Percentiles rank a stretch among this genome's conserved stretches.
Evolutionary conservation across 2,888 invertebrate species (phyloP).

Genomic region (Eristalinus aeneus): DNA sequence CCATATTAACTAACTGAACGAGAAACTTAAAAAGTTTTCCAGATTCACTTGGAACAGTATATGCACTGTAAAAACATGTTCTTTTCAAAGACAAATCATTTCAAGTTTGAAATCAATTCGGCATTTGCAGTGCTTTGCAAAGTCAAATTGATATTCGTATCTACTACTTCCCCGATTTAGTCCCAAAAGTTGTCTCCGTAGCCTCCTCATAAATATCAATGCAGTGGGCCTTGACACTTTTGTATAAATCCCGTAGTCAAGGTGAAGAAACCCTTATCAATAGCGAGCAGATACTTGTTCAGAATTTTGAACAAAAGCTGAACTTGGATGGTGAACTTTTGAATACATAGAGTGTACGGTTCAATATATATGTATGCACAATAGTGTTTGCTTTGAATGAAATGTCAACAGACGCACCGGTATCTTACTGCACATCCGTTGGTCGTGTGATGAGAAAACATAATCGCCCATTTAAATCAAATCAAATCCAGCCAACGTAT

Average conservation of each 20-base stretch:
- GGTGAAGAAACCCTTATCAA: neutral
- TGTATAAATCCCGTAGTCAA: neutral
- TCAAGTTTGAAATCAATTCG: too few species aligned
- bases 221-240: slow-evolving; percentile 1
- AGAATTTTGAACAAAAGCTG: neutral
- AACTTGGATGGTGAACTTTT: too few species aligned
- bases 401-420: slow-evolving; percentile 10
- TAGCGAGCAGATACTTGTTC: neutral
- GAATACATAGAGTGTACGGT: neutral
- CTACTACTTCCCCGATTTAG: neutral
- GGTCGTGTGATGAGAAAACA: slow-evolving; percentile 32
- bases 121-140: too few species aligned
- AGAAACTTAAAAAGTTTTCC: too few species aligned
- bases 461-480: slow-evolving; percentile 67
- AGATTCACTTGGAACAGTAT: too few species aligned
- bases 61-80: too few species aligned
- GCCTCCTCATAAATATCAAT: neutral
- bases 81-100: too few species aligned
- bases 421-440: slow-evolving; percentile 35
- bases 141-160: too few species aligned
- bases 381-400: neutral
- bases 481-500: slow-evolving; percentile 63
- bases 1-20: too few species aligned
- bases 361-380: neutral
- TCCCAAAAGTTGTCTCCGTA: neutral